These are phyloP conservation scores for Pristionchus mayeri DNA, from an alignment of 2,888 invertebrate genomes.

Conservation along the genomic window DNA sequence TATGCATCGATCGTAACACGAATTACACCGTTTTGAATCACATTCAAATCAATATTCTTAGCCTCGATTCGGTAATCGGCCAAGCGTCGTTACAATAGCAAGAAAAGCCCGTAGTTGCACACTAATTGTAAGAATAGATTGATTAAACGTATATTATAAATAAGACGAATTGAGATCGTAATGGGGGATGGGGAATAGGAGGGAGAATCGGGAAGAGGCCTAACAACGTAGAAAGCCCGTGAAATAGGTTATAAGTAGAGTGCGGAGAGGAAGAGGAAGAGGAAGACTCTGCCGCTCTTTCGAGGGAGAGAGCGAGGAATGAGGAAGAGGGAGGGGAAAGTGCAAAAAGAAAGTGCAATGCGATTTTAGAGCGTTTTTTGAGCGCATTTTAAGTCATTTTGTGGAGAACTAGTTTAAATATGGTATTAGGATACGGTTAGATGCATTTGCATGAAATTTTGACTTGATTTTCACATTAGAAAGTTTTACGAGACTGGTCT, in stretches of 20 bases:
- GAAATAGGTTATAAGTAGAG: neutral
- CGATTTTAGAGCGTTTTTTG: too few relatives aligned
- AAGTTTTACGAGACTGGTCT: too few relatives aligned
- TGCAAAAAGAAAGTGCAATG: too few relatives aligned
- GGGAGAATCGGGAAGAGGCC: constrained; percentile 1
- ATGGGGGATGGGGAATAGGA: neutral
- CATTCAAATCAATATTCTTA: neutral
- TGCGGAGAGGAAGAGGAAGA: too few relatives aligned
- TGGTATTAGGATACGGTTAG: too few relatives aligned
- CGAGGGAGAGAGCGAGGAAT: too few relatives aligned
- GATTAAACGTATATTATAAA: constrained; percentile 30
- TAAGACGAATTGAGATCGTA: constrained; percentile 6
- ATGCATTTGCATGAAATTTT: too few relatives aligned
- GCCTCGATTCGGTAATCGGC: neutral
- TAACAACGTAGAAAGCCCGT: constrained; percentile 43
- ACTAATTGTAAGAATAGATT: constrained; percentile 33
- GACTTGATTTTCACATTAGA: too few relatives aligned
- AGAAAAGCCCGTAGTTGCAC: neutral
- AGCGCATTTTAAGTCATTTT: too few relatives aligned
- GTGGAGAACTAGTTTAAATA: too few relatives aligned
- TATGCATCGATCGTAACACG: constrained; percentile 25
- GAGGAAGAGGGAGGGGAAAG: too few relatives aligned
- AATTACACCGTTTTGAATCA: neutral
- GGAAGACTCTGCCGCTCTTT: too few relatives aligned
- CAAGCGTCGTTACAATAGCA: constrained; percentile 18